These are phyloP conservation scores for Caerostris darwini DNA, from an alignment of 1,140 invertebrate species.

Conservation along the genomic window DNA sequence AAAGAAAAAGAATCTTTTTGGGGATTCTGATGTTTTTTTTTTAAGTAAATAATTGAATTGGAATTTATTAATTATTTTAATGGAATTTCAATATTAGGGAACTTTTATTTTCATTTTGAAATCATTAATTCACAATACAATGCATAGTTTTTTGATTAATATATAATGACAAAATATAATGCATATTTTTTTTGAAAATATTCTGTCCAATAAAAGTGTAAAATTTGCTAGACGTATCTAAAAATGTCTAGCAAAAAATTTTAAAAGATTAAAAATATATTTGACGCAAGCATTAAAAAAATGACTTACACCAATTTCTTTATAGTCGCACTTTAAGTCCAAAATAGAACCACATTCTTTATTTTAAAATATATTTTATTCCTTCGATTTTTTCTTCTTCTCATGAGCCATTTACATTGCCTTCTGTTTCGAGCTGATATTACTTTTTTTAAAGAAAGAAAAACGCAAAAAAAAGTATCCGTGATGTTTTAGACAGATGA, in stretches of 20 bases:
- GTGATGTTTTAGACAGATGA: constrained; percentile 69
- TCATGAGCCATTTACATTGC: constrained; percentile 60
- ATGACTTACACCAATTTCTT: constrained; percentile 10
- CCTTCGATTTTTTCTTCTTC: constrained; percentile 19
- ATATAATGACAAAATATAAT: no score
- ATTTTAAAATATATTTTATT: constrained; percentile 67
- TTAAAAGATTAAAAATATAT: not conserved
- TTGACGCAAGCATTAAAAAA: not conserved
- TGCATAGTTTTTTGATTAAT: no score
- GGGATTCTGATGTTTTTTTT: no score
- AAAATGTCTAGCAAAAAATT: not conserved
- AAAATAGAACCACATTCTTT: constrained; percentile 60
- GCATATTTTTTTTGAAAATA: no score
- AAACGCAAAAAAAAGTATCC: constrained; percentile 46
- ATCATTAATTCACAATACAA: no score
- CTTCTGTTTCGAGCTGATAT: constrained; percentile 71
- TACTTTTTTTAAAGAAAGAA: constrained; percentile 47
- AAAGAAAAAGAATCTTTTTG: no score
- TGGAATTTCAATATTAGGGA: no score
- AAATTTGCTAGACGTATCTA: no score
- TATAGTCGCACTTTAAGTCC: not conserved
- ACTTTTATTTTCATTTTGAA: no score
- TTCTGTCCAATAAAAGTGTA: no score
- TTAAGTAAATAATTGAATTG: no score
- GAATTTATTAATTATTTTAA: no score